These are phyloP conservation scores for Dugesia japonica DNA, from an alignment of 2,888 invertebrate species.

Conservation along the genomic window DNA sequence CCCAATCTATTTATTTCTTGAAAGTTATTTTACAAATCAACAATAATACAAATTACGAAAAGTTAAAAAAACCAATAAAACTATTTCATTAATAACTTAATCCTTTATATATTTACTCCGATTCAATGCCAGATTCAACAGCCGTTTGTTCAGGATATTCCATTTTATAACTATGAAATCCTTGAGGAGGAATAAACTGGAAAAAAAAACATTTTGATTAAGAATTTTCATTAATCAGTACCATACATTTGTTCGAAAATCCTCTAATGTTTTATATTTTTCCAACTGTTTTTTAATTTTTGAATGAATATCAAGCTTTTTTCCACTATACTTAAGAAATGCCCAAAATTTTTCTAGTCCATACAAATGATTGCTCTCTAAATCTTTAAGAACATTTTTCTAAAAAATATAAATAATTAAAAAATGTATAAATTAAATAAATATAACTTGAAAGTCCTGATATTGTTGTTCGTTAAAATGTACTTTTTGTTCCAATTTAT, in stretches of 20 bases:
- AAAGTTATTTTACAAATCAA: no score
- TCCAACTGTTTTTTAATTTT: slow-evolving; percentile 41
- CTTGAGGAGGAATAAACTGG: not conserved
- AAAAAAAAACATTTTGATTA: no score
- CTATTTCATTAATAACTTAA: no score
- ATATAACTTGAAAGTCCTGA: slow-evolving; percentile 63
- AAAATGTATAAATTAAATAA: not conserved
- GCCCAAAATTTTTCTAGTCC: slow-evolving; percentile 99
- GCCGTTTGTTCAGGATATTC: not conserved
- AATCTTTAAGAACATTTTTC: slow-evolving; percentile 71
- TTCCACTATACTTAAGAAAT: slow-evolving; percentile 69
- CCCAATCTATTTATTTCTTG: no score
- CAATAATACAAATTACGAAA: no score
- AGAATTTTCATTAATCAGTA: no score
- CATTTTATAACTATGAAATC: slow-evolving; percentile 6
- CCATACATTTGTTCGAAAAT: slow-evolving; percentile 32
- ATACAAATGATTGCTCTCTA: slow-evolving; percentile 73
- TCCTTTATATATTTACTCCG: not conserved
- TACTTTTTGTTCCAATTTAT: slow-evolving; percentile 68
- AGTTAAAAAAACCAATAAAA: no score
- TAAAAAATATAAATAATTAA: not conserved
- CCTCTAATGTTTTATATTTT: slow-evolving; percentile 46
- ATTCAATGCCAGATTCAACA: slow-evolving; percentile 8
- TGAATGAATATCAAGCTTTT: not conserved
- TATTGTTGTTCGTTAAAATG: slow-evolving; percentile 85